These are phyloP conservation scores for Pocillopora damicornis DNA, from an alignment of 64 coral and sea anemone genomes.

Conservation along the genomic window DNA sequence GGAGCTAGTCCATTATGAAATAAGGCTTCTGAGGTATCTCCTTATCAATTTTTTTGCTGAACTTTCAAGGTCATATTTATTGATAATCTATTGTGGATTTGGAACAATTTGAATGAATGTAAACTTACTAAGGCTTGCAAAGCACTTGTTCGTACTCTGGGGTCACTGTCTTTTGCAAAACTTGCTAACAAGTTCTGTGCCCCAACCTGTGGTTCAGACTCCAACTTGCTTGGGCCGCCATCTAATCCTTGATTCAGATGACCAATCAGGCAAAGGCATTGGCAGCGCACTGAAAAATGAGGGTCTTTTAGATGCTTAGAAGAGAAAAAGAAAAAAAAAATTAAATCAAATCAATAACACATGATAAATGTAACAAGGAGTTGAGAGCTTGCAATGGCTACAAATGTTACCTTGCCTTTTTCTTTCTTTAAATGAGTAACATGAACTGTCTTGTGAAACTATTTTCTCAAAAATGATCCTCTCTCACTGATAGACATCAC, in stretches of 20 bases:
- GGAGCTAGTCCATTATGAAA: too few species aligned
- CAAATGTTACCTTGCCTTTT: too few species aligned
- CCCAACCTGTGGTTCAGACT: conserved; percentile 18
- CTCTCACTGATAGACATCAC: too few species aligned
- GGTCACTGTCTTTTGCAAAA: conserved; percentile 86
- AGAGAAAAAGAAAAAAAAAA: not conserved
- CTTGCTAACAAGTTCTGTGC: conserved; percentile 63
- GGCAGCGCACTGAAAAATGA: conserved; percentile 74
- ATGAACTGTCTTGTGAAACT: too few species aligned
- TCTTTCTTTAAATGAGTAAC: too few species aligned
- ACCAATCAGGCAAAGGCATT: conserved; percentile 86
- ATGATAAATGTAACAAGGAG: too few species aligned
- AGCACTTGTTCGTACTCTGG: conserved; percentile 88
- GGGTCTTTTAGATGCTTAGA: conserved; percentile 77
- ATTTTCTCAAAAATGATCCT: too few species aligned
- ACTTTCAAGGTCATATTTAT: not conserved
- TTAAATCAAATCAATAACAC: too few species aligned
- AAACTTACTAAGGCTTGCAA: conserved; percentile 80
- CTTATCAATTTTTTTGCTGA: not conserved
- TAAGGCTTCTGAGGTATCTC: too few species aligned
- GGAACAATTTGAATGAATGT: not conserved
- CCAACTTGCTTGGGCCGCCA: conserved; percentile 14
- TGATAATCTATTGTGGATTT: too few species aligned
- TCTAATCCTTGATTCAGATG: conserved; percentile 44
- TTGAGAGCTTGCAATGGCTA: too few species aligned